Evolutionary conservation across 2,797 vertebrate species (phyloP), one percentile per base, ranked within the genome.

Genomic region (Acanthurus tractus): DNA sequence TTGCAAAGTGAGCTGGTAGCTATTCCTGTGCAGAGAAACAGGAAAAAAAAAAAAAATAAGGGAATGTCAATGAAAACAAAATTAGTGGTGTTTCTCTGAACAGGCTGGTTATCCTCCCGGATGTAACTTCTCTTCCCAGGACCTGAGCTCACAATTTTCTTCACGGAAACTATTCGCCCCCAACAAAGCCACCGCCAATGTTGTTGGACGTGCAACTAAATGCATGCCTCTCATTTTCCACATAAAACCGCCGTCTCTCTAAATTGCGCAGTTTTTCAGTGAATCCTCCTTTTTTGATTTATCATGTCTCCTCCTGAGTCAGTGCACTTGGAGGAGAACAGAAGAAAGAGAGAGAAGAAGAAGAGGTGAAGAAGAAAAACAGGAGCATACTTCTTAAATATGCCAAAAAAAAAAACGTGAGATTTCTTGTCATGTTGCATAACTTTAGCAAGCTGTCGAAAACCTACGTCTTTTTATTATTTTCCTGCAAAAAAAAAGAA

Each of bases 151-250:
- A 90, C 91, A 88, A 94, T 90, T 89, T 92, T 93, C 92, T 93
- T 89, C 89, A 93, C 91, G 94, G 93, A 95, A 95, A 93, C 91
- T 93, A 92, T 93, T 93, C 76, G 50, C 88, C 87, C 88, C 88
- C 80, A 89, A 94, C 90, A 92, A 88, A 92, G 89, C 83, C 91
- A 90, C 89, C 88, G 70, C 84, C 89, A 85, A 83, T 81, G 86
- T 85, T 89, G 76, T 80, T 90, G 86, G 90, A 85, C 87, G 83
- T 83, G 73, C 89, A 87, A 88, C 82, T 86, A 68, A 79, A 77
- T 81, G 69, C 72, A 86, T 63, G 73, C 76, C 81, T 92, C 80
- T 74, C 62, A 79, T 93, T 94, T 95, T 94, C 93, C 94, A 95
- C 92, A 94, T 94, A 95, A 94, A 94, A 90, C 68, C 20, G 22